Evolutionary conservation across 2,797 vertebrate genomes (phyloP), one percentile per base, ranked within the genome.

Genomic region (Tamandua tetradactyla): DNA sequence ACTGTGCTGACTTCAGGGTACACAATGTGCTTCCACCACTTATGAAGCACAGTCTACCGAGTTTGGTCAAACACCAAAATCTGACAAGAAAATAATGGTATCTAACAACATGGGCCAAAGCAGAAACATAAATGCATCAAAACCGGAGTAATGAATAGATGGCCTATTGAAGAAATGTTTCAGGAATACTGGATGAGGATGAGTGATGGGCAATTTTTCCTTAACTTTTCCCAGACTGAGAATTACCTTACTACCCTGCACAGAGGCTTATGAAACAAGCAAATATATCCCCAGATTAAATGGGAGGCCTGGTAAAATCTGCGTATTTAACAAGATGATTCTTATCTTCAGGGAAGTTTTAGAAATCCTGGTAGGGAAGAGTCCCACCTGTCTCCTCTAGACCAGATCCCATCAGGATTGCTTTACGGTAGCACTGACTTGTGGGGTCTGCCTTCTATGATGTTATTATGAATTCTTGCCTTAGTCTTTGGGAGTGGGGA

Each of bases 401-500:
- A 64, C 55, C 47, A 2, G 11, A 17, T 52, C n/a, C 62, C 35
- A 32, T 2, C 3, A 68, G 87, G 40, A 49, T 18, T 0, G 0
- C 52, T 27, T 32, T 22, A 27, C 0, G 17, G 61, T 2, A 42
- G 49, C 30, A n/a, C 30, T 42, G 57, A 47, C 11, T 13, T 42
- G 3, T 0, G 17, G 32, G 59, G 5, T 47, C 32, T 64, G 66
- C 25, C 32, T 10, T 22, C 9, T 20, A 3, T 0, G 8, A 47
- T 7, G 2, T 40, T 17, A 20, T 35, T 37, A 55, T 30, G 11
- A 32, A n/a, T 27, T 71, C n/a, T 30, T 1, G 0, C 23, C 69
- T 30, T 18, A 14, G 72, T 52, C 57, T 82, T 23, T 9, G 14
- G 1, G 18, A 37, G 12, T 42, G 14, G n/a, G 4, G 2, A 14